Percentiles rank a stretch among this genome's conserved stretches.
These are phyloP conservation scores for Camptogramma bilineatum DNA, from an alignment of 2,888 invertebrate species.

Conservation along the genomic window DNA sequence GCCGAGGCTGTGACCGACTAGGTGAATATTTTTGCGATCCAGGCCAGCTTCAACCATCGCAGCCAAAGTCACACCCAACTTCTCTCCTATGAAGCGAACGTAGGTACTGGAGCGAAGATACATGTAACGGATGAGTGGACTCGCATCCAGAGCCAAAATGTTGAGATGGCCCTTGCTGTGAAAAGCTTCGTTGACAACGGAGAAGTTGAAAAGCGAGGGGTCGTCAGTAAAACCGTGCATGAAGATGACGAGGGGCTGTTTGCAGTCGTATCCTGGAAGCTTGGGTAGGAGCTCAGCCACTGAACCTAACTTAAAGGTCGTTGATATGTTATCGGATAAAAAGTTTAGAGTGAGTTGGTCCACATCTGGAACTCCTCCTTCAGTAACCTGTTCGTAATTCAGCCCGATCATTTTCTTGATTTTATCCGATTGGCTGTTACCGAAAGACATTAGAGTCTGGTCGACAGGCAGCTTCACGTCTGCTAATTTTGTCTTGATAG, in stretches of 20 bases:
- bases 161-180: slow-evolving; percentile 57
- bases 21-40: slow-evolving; percentile 59
- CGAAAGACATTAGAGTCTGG: slow-evolving; percentile 15
- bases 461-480: slow-evolving; percentile 22
- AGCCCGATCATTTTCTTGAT: slow-evolving; percentile 25
- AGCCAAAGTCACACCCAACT: slow-evolving; percentile 63
- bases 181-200: slow-evolving; percentile 49
- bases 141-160: slow-evolving; percentile 74
- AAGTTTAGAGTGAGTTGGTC: slow-evolving; percentile 56
- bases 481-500: slow-evolving; percentile 19
- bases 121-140: slow-evolving; percentile 68
- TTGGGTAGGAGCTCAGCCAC: slow-evolving; percentile 53
- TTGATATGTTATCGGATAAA: slow-evolving; percentile 49
- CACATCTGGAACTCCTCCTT: slow-evolving; percentile 57
- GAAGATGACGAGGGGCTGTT: slow-evolving; percentile 62
- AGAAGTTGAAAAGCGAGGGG: slow-evolving; percentile 60
- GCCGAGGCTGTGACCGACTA: slow-evolving; percentile 79
- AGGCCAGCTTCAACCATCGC: slow-evolving; percentile 65
- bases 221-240: slow-evolving; percentile 75
- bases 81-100: slow-evolving; percentile 71
- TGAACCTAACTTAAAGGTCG: slow-evolving; percentile 56
- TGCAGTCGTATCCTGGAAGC: slow-evolving; percentile 46
- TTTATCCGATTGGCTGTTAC: slow-evolving; percentile 12
- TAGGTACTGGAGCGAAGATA: slow-evolving; percentile 73
- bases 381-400: slow-evolving; percentile 52